Percentiles rank a stretch among this genome's conserved stretches.
Conservation (phyloP, 2,113 vertebrate genomes). For the Anser brachyrhynchus region DNA sequence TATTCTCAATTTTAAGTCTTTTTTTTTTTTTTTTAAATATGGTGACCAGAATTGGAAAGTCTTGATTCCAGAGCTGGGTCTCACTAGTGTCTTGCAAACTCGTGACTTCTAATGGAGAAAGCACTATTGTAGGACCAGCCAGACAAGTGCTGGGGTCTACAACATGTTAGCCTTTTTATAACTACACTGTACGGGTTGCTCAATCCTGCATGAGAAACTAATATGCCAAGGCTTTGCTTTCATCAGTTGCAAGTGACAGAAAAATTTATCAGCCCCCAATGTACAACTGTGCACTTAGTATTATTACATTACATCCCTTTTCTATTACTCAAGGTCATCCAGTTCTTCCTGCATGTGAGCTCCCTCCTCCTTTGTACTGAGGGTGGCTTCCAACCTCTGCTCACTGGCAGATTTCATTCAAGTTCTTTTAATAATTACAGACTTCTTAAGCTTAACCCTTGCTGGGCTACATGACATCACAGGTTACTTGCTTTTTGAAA, state of each 20-base stretch:
- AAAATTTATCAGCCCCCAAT: conserved; percentile 39
- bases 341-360: conserved; percentile 2
- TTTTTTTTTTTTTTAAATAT: background rate
- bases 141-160: background rate
- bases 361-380: background rate
- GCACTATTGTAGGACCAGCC: background rate
- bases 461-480: background rate
- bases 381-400: conserved; percentile 13
- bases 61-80: background rate
- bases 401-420: conserved; percentile 33
- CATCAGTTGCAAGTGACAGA: conserved; percentile 18
- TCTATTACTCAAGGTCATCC: conserved; percentile 59
- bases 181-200: background rate
- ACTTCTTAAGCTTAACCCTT: conserved; percentile 13
- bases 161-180: background rate
- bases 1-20: background rate
- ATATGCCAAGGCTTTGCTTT: conserved; percentile 18
- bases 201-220: background rate
- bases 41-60: background rate
- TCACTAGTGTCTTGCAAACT: background rate
- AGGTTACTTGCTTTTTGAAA: background rate
- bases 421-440: conserved; percentile 45
- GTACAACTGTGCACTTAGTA: conserved; percentile 37
- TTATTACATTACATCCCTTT: conserved; percentile 61
- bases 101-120: background rate